Conservation (phyloP, 2,888 invertebrate genomes). For the Timandra comae region DNA sequence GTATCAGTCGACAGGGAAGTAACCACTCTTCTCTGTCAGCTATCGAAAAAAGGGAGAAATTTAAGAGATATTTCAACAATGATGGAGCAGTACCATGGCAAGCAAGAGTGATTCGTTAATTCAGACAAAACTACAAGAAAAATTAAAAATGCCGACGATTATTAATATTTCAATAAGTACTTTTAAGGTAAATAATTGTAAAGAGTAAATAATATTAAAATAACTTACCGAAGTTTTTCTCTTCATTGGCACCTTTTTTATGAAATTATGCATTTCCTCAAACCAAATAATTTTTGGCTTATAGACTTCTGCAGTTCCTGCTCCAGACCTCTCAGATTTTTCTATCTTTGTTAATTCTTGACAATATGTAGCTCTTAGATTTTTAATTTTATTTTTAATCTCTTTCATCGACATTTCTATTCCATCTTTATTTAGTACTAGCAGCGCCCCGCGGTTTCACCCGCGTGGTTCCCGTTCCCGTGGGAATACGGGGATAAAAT, state of each 20-base stretch:
- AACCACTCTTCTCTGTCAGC: slow-evolving; percentile 10
- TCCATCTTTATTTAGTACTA: slow-evolving; percentile 1
- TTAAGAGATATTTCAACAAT: slow-evolving; percentile 9
- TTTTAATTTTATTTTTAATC: slow-evolving; percentile 4
- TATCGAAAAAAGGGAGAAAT: slow-evolving; percentile 9
- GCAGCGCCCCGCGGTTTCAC: no score
- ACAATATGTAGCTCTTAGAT: slow-evolving; percentile 8
- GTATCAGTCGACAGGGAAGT: slow-evolving; percentile 12
- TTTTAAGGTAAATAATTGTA: slow-evolving; percentile 11
- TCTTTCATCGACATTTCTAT: slow-evolving; percentile 2
- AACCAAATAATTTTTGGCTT: slow-evolving; percentile 10
- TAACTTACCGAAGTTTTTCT: slow-evolving; percentile 11
- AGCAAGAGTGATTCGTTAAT: slow-evolving; percentile 10
- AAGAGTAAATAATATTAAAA: slow-evolving; percentile 11
- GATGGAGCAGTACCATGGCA: slow-evolving; percentile 13
- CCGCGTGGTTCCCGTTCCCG: no score
- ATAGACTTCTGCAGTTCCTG: slow-evolving; percentile 10
- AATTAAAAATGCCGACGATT: slow-evolving; percentile 8
- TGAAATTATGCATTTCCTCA: slow-evolving; percentile 12
- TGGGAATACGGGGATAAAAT: no score
- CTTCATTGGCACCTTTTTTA: slow-evolving; percentile 10
- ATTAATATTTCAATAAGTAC: slow-evolving; percentile 11
- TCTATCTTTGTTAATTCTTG: slow-evolving; percentile 11
- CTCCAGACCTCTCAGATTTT: slow-evolving; percentile 9
- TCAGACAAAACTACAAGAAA: slow-evolving; percentile 9